Evolutionary conservation across 2,797 vertebrate genomes (phyloP), one percentile per base, ranked within the genome.

Genomic region (Austrolebias charrua): DNA sequence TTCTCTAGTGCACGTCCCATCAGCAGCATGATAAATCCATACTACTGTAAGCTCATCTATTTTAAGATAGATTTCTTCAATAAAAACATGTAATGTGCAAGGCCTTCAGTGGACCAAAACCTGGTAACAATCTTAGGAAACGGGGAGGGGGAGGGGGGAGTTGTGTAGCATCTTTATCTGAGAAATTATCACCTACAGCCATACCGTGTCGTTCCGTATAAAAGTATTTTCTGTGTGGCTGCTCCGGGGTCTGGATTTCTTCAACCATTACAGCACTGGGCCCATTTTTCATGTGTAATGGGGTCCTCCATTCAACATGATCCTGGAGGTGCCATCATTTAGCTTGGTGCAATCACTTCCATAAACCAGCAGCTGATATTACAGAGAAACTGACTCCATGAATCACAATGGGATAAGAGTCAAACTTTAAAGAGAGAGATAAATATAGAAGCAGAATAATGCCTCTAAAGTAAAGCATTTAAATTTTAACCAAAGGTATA

Each of bases 281-380:
- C 44, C 69, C 69, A 84, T 91, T 87, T 87, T 81, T 91, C 85
- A 86, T 63, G 66, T 81, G 70, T 82, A 89, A 87, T 84, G 72
- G 76, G 74, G 68, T 79, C 74, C 50, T 88, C 78, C 69, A 88
- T 90, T 90, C 90, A 86, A 89, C 79, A 86, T 73, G 71, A 81
- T 83, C 76, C 81, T 75, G 52, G 51, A 81, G 78, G 63, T 67
- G 35, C 66, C 19, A 69, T 86, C 78, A 71, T 85, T 84, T 80
- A 79, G 77, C 66, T 53, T 50, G 75, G 73, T 66, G 62, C 73
- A 77, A 60, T 66, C 66, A 38, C 55, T 75, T 75, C 62, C 49
- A 77, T 55, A 78, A 70, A 82, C 52, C 52, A 70, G 69, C 63
- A 61, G 53, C 57, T 69, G 49, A 79, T 70, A 50, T 31, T 18